Base-by-base conservation (phyloP, 1,140 invertebrate species). In the Drosophila parabipectinata region DNA sequence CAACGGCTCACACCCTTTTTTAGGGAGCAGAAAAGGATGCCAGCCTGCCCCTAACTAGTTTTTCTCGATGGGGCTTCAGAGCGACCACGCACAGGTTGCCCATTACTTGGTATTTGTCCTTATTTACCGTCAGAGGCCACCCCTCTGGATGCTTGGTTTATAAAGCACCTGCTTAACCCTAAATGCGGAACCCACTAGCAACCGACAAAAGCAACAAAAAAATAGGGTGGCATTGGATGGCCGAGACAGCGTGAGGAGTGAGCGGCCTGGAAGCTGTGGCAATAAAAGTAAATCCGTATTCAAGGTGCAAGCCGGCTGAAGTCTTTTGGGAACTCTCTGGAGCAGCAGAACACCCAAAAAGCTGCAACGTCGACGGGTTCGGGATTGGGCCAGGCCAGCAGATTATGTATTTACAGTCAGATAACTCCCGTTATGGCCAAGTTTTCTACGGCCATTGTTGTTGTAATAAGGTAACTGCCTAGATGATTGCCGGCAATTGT, bases 121-220 rank as follows among this genome's bases (percentile, higher is more conserved):
- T 87, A 85, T 79, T 85, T 85, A 85, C 82, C 79, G 73, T 81
- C 59, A 14, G 51, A 67, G 39, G 61, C 44, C 44, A 41, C 56
- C 52, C 52, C 32, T 48, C 72, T 54, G 66, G 68, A 67, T 77
- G 76, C 66, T 52, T 82, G 76, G 80, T 77, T 88, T 88, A 89
- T 88, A 88, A 88, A 88, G 83, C 84, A 88, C 84, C 83, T 88
- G 83, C 72, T 88, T 88, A 88, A 89, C 83, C 83, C 83, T 83
- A 79, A 88, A 88, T 73, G 73, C 73, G 53, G 61, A 53, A 72
- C 71, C 73, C 63, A 61, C 61, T 41, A 63, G 41, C 10, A 45
- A 21, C 34, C 26, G 28, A 48, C 28, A 28, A 62, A 52, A 51
- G 21, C 37, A 18, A 28, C 18, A 6, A 18, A 18, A 18, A 62